Evolutionary conservation across 2,113 vertebrate species (phyloP).

Genomic region (Nymphicus hollandicus): DNA sequence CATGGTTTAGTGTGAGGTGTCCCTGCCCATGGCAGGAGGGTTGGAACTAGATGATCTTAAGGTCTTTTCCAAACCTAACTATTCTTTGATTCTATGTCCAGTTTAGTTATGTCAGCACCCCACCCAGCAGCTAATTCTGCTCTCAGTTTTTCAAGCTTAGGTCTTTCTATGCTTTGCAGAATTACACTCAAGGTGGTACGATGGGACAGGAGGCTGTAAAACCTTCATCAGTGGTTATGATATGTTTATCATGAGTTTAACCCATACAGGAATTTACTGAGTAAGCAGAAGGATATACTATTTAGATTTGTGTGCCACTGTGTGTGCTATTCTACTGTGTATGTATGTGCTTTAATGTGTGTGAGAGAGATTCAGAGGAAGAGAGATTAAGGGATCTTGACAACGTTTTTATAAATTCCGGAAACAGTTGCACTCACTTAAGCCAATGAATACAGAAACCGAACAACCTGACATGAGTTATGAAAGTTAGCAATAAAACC

Average conservation of each 20-base stretch:
- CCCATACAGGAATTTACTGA: slow-evolving; percentile 12
- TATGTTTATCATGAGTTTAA: neutral
- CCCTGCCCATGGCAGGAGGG: no score
- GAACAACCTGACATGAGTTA: slow-evolving; percentile 48
- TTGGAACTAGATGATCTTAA: no score
- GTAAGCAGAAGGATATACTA: neutral
- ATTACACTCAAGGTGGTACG: neutral
- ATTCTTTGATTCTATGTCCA: neutral
- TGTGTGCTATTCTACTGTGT: neutral
- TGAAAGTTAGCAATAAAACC: neutral
- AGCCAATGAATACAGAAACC: slow-evolving; percentile 30
- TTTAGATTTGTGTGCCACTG: neutral
- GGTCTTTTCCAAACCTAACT: no score
- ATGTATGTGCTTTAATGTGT: neutral
- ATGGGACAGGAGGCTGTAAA: neutral
- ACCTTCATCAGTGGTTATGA: neutral
- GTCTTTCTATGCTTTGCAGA: neutral
- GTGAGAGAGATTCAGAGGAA: neutral
- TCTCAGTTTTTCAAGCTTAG: neutral
- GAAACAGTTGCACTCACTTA: slow-evolving; percentile 27
- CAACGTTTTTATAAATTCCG: slow-evolving; percentile 46
- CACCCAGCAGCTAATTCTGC: neutral
- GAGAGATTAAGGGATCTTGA: slow-evolving; percentile 31
- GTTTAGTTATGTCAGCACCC: neutral
- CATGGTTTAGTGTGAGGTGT: no score